Conservation (phyloP, 2,113 vertebrate species). For the Rhinolophus sinicus region DNA sequence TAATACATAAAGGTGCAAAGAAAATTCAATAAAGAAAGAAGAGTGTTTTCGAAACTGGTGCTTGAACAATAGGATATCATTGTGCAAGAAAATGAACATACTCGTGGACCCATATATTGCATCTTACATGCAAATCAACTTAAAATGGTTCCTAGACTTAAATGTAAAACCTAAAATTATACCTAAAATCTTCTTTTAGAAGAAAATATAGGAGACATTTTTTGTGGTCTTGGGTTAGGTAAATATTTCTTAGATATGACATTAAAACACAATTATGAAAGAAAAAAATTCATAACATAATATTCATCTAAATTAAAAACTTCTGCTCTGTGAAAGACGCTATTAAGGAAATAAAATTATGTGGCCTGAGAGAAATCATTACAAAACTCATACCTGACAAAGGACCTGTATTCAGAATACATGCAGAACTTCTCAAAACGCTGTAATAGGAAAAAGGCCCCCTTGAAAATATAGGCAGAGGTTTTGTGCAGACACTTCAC, state of each 20-base stretch:
- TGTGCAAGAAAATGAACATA: background rate
- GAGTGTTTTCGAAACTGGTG: background rate
- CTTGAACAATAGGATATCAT: background rate
- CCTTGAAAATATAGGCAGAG: background rate
- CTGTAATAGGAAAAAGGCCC: background rate
- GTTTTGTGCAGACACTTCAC: background rate
- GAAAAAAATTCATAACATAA: background rate
- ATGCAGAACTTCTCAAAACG: background rate
- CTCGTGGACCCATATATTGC: background rate
- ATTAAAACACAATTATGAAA: background rate
- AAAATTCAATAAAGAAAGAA: background rate
- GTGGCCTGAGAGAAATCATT: background rate
- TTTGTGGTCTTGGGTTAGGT: background rate
- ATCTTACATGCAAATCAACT: background rate
- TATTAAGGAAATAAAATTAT: background rate
- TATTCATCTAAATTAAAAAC: background rate
- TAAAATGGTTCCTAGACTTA: background rate
- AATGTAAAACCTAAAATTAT: background rate
- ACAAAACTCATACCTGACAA: background rate
- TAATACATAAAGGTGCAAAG: background rate
- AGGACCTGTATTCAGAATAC: background rate
- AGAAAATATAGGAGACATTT: background rate
- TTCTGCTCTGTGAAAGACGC: background rate
- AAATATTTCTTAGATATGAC: background rate
- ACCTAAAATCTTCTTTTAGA: background rate